Evolutionary conservation across 2,797 vertebrate species (phyloP), one percentile per base, ranked within the genome.

Genomic region (Sternotherus odoratus): DNA sequence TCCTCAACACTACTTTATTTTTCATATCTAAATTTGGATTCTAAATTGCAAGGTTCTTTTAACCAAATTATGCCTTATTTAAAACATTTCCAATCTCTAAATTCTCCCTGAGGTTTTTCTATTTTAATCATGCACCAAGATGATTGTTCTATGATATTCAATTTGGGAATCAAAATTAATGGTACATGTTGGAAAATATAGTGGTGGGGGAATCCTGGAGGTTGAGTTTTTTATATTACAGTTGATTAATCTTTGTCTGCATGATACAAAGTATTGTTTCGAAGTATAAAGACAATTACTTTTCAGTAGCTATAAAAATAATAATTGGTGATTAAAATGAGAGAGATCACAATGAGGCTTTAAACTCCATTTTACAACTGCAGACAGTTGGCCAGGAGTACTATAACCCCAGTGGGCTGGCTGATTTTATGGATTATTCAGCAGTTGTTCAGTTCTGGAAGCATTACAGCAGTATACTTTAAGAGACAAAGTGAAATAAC

Each of bases 401-500:
- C 56, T 95, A 77, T 92, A 93, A 89, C 93, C 84, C 85, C 87
- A 91, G 36, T 36, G 54, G 80, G 33, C 39, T 91, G 49, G 17
- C 28, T 91, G 78, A 79, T 94, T 96, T 90, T 93, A 89, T 49
- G 69, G 24, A 51, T 91, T 90, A 94, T 54, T 46, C 85, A 95
- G 79, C 26, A 80, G 50, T 82, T 93, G 72, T 88, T 93, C 93
- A 81, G 1, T 90, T 82, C 53, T 95, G 86, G 43, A 85, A 53
- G 36, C 83, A 82, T 85, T 94, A 69, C 28, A 88, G 75, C 51
- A 86, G 63, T 2, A 4, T 0, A 17, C 63, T 93, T 87, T 86
- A 80, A 87, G 56, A 92, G 49, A 78, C 51, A 87, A 92, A 86
- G 12, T 82, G 63, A 95, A 92, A 85, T 77, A 90, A 74, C 60